Evolutionary conservation across 2,797 vertebrate species (phyloP), one percentile per base, ranked within the genome.

Genomic region (Siniperca scherzeri): DNA sequence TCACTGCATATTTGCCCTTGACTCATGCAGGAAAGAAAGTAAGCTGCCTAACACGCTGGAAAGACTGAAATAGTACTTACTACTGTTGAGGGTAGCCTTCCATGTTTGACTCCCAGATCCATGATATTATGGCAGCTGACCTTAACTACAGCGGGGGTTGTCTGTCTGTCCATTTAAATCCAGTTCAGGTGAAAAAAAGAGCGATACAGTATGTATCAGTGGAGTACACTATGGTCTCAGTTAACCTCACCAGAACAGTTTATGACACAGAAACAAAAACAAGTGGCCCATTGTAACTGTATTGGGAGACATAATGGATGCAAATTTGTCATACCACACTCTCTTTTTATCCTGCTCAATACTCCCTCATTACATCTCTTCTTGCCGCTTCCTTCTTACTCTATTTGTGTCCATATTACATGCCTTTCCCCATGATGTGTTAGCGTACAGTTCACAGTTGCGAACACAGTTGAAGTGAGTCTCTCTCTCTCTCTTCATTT

Each of bases 51-150:
- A 44, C 6, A 40, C 21, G 19, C 1, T 6, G 5, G 12, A 14
- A 38, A 21, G 4, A 7, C 52, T 68, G 42, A 64, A 56, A 61
- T 19, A 65, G 16, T n/a, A 1, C 44, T 56, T 8, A 30, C 10
- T 55, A 1, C 7, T 42, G 66, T 64, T 70, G 7, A 83, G 53
- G n/a, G 13, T 27, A 16, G n/a, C 52, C 42, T 3, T 78, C 38
- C 30, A 21, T 62, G 22, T 66, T 78, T 55, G 74, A 76, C 65
- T 86, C 44, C 38, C 55, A 66, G 68, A 77, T 72, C 22, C 0
- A 19, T 72, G 52, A 42, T 59, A 56, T 57, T 64, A 59, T 81
- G 76, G 40, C 74, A 71, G 78, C n/a, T 87, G 90, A 91, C 83
- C 86, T 92, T 88, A 75, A 72, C 68, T 25, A 59, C 40, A 70